Base-by-base conservation (phyloP, 2,888 invertebrate species). In the Carabus problematicus region DNA sequence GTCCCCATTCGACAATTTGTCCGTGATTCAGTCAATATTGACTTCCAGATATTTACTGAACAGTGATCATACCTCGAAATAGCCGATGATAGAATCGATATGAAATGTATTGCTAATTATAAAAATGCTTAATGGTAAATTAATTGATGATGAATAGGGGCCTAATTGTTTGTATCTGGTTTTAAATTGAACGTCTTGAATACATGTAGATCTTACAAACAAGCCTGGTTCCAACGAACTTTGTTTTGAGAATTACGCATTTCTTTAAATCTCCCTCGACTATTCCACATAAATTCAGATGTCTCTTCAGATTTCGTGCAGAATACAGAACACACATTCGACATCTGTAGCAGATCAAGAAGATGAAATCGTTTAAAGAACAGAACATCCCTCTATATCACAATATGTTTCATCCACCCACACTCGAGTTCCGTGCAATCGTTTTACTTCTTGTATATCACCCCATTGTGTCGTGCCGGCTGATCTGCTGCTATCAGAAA, bases 301-400 rank as follows among this genome's bases (percentile, higher is more conserved):
- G 29, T 29, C 29, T 29, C 29, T 29, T 29, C 29, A 29, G 29
- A 45, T 45, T 45, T 12, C 11, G n/a, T 7, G 39, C 39, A 40
- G 58, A 56, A 49, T 66, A 58, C 47, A 11, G 39, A 66, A 66
- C 58, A 58, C 40, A 47, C 49, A 55, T 59, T 79, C 79, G 79
- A 79, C 80, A 80, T 79, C 79, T 80, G 79, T 78, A 79, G 76
- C 79, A 78, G 79, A 80, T 79, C 79, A 78, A 76, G 60, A 56
- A 55, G 9, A 29, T 42, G 43, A 64, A 64, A 64, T 64, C 64
- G 64, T 56, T 64, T 64, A 64, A 56, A 55, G 56, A 64, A 55
- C 56, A 60, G 41, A 18, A 49, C 49, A 58, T 40, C 59, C 49
- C 45, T 29, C 45, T 12, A 40, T 8, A 16, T n/a, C 60, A 60